Base-by-base conservation (phyloP, 1,140 invertebrate genomes). In the Orussus abietinus region DNA sequence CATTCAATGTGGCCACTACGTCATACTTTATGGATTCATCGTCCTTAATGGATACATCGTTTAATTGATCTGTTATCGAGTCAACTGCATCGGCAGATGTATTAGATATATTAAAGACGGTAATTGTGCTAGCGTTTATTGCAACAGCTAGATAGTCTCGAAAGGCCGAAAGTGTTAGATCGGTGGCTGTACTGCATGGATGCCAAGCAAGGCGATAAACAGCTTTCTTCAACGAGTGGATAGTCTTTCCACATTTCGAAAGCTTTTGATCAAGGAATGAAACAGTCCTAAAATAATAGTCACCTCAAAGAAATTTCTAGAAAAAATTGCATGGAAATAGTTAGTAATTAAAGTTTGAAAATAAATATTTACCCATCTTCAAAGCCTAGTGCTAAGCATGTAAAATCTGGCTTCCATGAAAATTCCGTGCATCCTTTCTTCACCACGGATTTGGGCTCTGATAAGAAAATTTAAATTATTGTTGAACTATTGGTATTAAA, bases 201-300 rank as follows among this genome's bases (percentile, higher is more conserved):
- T 89, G 86, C 85, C 85, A 89, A 2, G 65, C 68, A 1, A 86
- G 59, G 35, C 72, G 75, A 49, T 82, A 77, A 10, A 88, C 75
- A 32, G 77, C 57, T 68, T 85, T 86, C 37, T 76, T 77, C 47
- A 49, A 61, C 13, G 46, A 10, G 28, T 40, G 32, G 5, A 62
- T 58, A 17, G 52, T 28, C 39, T 45, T 38, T 9, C 55, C 52
- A 22, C 39, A 33, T 43, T 49, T 35, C 14, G 38, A 21, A 33
- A 69, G 40, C n/a, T 66, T 39, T 12, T 38, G 48, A 49, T 69
- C 51, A 4, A 57, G 53, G 31, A 71, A 64, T 22, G 39, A 49
- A 18, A 70, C 54, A 4, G 52, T 58, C 14, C 66, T 70, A 32
- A 45, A 55, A 64, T 3, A 13, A 39, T 15, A 5, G 39, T 33